Conservation (phyloP, 2,888 invertebrate species). For the Caenorhabditis sp. region DNA sequence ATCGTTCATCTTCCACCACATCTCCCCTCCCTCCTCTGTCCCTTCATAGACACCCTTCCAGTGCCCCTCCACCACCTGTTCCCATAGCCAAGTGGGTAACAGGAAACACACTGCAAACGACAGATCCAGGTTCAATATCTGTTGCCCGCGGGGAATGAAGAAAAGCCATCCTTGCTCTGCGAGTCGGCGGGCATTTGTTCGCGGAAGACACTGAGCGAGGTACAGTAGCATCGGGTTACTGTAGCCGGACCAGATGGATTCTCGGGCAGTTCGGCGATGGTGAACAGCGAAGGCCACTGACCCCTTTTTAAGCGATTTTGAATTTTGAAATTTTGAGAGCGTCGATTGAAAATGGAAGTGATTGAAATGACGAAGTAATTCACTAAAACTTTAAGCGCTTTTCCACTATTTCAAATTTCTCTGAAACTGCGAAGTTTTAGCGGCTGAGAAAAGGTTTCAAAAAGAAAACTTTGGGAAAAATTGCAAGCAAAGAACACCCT, state of each 20-base stretch:
- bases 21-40: neutral
- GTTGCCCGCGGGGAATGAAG: constrained; percentile 23
- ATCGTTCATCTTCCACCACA: no score
- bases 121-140: constrained; percentile 22
- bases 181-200: constrained; percentile 22
- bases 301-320: no score
- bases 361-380: no score
- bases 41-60: neutral
- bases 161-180: constrained; percentile 59
- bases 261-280: constrained; percentile 18
- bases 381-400: no score
- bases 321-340: no score
- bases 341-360: no score
- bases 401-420: no score
- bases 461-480: no score
- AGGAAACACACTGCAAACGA: neutral
- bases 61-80: constrained; percentile 8
- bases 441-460: no score
- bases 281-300: constrained; percentile 59
- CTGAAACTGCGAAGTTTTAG: no score
- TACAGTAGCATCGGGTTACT: constrained; percentile 47
- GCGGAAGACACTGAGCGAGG: constrained; percentile 19
- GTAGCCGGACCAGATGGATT: constrained; percentile 14
- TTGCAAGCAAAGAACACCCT: no score
- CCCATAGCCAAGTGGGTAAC: constrained; percentile 17